Base-by-base conservation (phyloP, 2,113 vertebrate genomes). In the Zeus faber region DNA sequence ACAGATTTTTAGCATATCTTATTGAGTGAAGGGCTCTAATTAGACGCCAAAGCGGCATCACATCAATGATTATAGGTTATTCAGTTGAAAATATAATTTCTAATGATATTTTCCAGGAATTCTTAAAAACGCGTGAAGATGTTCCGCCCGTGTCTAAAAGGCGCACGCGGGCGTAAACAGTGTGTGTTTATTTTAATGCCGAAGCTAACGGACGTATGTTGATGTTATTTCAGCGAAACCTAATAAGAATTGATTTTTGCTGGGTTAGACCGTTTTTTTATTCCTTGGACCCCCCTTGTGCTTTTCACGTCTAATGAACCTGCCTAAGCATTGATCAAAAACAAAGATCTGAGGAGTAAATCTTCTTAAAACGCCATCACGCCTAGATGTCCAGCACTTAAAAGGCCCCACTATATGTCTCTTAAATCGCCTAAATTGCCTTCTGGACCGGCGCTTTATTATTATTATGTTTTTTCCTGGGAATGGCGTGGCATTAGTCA, bases 271-370 rank as follows among this genome's bases (percentile, higher is more conserved):
- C 66, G 70, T 80, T 76, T 79, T 61, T 66, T 73, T 61, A 54
- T 65, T 70, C 70, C n/a, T n/a, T n/a, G n/a, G n/a, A n/a, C 53
- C 49, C 62, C 70, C 61, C 25, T 58, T 59, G 54, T 64, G 77
- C 81, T 83, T 77, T 73, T 80, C 76, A 78, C 79, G 74, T 64
- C 62, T 83, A 82, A 86, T 85, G 82, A 88, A 83, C 73, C 82
- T 83, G 75, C n/a, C 72, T 44, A 44, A 69, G 73, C 76, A 72
- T 72, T 82, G 71, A 86, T 85, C 72, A 78, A 80, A 85, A 85
- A 82, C 74, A 79, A 81, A 88, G 85, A 81, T 75, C 73, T 48
- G 65, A 58, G 54, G 60, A 70, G 67, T 82, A 85, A 86, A 88
- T 87, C 88, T 78, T 76, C 84, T 88, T 85, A 87, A 83, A 56